These are phyloP conservation scores for Drosophila atroscutellata DNA, from an alignment of 2,888 invertebrate genomes.

Conservation along the genomic window DNA sequence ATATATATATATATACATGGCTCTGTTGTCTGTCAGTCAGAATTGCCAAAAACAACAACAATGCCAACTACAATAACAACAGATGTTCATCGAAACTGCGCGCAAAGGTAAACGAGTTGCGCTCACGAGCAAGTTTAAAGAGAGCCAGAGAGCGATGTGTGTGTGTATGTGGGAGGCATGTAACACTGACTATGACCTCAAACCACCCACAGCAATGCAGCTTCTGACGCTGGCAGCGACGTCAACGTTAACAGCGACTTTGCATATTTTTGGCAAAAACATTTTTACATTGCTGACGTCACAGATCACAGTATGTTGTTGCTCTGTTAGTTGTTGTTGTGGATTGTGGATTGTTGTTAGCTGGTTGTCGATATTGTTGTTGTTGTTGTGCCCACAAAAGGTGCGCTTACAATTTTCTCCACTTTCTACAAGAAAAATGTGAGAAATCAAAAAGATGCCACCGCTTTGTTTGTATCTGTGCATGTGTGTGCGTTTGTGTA, in stretches of 20 bases:
- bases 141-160: slow-evolving; percentile 48
- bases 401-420: slow-evolving; percentile 73
- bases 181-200: slow-evolving; percentile 73
- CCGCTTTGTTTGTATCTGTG: slow-evolving; percentile 25
- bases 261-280: slow-evolving; percentile 48
- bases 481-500: slow-evolving; percentile 24
- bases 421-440: slow-evolving; percentile 79
- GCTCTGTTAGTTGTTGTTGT: slow-evolving; percentile 24
- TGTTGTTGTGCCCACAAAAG: slow-evolving; percentile 70
- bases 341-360: slow-evolving; percentile 37
- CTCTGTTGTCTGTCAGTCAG: slow-evolving; percentile 55
- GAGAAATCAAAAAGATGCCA: slow-evolving; percentile 80
- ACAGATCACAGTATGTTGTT: slow-evolving; percentile 34
- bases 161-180: slow-evolving; percentile 57
- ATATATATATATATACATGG: slow-evolving; percentile 47
- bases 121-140: slow-evolving; percentile 52
- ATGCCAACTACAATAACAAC: slow-evolving; percentile 61
- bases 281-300: slow-evolving; percentile 61
- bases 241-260: slow-evolving; percentile 46
- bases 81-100: slow-evolving; percentile 63
- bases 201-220: slow-evolving; percentile 67
- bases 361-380: slow-evolving; percentile 34
- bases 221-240: slow-evolving; percentile 30
- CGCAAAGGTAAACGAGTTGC: slow-evolving; percentile 77
- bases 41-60: slow-evolving; percentile 66